Conservation (phyloP, 2,888 invertebrate species). For the Ophonus ardosiacus region DNA sequence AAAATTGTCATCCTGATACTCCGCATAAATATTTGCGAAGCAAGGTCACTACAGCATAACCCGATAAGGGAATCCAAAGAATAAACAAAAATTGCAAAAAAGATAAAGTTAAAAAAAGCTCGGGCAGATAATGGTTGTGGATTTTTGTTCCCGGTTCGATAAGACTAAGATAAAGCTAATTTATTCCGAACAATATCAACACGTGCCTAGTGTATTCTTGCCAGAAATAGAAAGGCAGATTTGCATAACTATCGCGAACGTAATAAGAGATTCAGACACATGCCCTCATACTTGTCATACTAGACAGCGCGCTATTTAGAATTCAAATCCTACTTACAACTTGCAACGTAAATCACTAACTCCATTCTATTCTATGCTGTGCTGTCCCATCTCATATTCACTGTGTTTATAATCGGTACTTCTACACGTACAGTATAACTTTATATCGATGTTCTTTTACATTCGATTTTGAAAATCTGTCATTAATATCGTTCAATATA, state of each 20-base stretch:
- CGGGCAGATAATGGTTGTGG: conserved; percentile 29
- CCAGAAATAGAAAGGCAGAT: conserved; percentile 54
- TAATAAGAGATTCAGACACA: neutral
- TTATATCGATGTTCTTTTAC: too few relatives aligned
- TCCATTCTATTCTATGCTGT: too few relatives aligned
- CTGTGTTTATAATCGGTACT: too few relatives aligned
- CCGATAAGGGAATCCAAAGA: conserved; percentile 54
- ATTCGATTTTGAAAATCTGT: too few relatives aligned
- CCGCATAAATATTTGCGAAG: conserved; percentile 32
- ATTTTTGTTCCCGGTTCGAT: conserved; percentile 59
- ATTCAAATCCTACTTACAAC: neutral
- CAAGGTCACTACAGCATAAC: conserved; percentile 40
- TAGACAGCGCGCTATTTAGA: conserved; percentile 7
- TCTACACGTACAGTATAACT: too few relatives aligned
- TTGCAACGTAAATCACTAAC: neutral
- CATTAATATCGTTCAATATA: too few relatives aligned
- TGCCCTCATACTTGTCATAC: neutral
- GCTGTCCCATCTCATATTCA: too few relatives aligned
- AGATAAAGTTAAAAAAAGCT: conserved; percentile 51
- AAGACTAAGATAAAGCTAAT: conserved; percentile 51
- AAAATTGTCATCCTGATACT: conserved; percentile 14
- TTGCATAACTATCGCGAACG: conserved; percentile 53
- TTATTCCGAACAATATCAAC: conserved; percentile 55
- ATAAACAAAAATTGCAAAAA: conserved; percentile 59
- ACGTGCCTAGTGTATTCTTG: conserved; percentile 38